Conservation (phyloP, 2,797 vertebrate genomes). For the Gymnocypris eckloni region DNA sequence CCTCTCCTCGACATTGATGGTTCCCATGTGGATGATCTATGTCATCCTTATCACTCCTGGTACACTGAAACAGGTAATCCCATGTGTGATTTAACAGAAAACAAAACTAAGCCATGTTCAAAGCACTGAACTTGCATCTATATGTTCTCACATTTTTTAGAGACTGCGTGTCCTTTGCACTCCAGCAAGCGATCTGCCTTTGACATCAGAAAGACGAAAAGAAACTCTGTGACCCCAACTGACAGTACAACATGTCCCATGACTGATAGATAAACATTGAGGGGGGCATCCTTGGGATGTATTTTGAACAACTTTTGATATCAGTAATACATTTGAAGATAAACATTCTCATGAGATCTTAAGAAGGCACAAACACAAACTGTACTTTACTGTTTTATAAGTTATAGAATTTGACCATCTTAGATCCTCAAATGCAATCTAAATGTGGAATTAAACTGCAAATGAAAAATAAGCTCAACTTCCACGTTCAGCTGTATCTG, state of each 20-base stretch:
- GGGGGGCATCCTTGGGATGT: slow-evolving; percentile 16
- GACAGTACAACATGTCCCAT: slow-evolving; percentile 19
- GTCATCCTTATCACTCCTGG: slow-evolving; percentile 73
- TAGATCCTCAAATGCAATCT: not conserved
- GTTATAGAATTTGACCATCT: not conserved
- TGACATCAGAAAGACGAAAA: slow-evolving; percentile 61
- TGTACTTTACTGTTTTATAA: not conserved
- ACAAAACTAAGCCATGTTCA: not conserved
- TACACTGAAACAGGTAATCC: slow-evolving; percentile 73
- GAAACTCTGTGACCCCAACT: slow-evolving; percentile 57
- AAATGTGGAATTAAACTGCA: not conserved
- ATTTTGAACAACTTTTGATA: slow-evolving; percentile 20
- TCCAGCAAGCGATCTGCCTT: slow-evolving; percentile 70
- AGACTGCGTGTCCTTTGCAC: slow-evolving; percentile 74
- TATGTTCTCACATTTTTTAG: slow-evolving; percentile 63
- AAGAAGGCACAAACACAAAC: slow-evolving; percentile 21
- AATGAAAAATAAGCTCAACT: not conserved
- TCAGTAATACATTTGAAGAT: not conserved
- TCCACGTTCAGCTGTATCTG: not conserved
- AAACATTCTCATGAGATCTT: not conserved
- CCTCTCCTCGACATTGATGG: slow-evolving; percentile 80
- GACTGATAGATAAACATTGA: slow-evolving; percentile 19
- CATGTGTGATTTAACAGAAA: not conserved
- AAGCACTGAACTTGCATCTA: not conserved
- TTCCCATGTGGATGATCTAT: slow-evolving; percentile 79